Evolutionary conservation across 2,113 vertebrate species (phyloP), one percentile per base, ranked within the genome.

Genomic region (Cathartes aura): DNA sequence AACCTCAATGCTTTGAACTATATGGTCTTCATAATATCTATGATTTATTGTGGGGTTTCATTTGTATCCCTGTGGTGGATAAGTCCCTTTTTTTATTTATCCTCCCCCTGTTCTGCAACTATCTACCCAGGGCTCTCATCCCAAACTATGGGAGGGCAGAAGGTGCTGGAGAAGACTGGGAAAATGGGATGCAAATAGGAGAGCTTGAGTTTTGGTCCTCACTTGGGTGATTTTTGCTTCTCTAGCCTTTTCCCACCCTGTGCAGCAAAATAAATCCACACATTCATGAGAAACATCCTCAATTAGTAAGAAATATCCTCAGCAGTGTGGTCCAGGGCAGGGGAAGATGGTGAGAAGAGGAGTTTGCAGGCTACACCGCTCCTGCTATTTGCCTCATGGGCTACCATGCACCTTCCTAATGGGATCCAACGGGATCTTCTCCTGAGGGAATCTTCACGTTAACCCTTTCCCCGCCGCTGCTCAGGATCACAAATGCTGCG

Each of bases 91-190:
- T 55, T 36, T 60, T 18, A 24, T 85, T 78, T 26, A 15, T 80
- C 26, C 3, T 30, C 15, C 34, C 12, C 26, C 6, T 21, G 2
- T 34, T 74, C 27, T 73, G 38, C n/a, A 82, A 83, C 43, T 91
- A 96, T 83, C 86, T 94, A 79, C n/a, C 27, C 60, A 86, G 66
- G 48, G 42, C 27, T 81, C 81, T 81, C 67, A 87, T 67, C 75
- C 79, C 96, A 96, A 96, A 60, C 50, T 32, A 12, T 9, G 48
- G n/a, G 55, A 95, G 80, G 71, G 85, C 81, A 90, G 14, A 36
- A 87, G 67, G 40, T 90, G 87, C 80, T 94, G 93, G 90, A 94
- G 56, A 64, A 90, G 85, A 24, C 66, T 89, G 83, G 84, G 94
- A 38, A 86, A 96, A 97, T 93, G 45, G 83, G 30, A 34, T 63